Evolutionary conservation across 2,113 vertebrate species (phyloP), one percentile per base, ranked within the genome.

Genomic region (Apteryx owenii): DNA sequence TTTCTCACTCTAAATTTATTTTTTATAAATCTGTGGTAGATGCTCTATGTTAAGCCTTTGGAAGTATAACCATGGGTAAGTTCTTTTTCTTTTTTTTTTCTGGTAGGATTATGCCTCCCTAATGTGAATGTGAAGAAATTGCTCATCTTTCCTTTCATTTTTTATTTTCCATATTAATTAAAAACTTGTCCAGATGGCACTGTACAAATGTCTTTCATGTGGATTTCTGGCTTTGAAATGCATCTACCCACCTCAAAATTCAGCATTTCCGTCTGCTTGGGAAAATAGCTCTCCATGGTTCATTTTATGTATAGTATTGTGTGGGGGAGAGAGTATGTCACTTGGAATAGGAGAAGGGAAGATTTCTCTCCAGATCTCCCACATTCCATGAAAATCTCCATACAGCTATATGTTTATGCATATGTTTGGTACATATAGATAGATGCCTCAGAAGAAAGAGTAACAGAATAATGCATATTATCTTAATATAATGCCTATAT

Each of bases 171-270:
- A 85, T 6, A 1, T 94, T 95, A 94, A 96, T 95, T 96, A 95
- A 97, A 96, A 95, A 75, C 38, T 91, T 90, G 91, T 78, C 95
- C 94, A 97, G 96, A 96, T 97, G 96, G 95, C 88, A 94, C 54
- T 65, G 79, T 65, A 91, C 93, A 95, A 94, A 91, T 95, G 89
- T 84, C 76, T 95, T 84, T 82, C 87, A 60, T 88, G 89, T 65
- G 94, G 87, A 94, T 88, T 96, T 88, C 71, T 96, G 93, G 89
- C 93, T 96, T 94, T 91, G 91, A 95, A 95, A 96, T 81, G 56
- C 64, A 91, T 54, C 79, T 88, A 82, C 84, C 86, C 81, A 93
- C 71, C 91, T 91, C 89, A 88, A 91, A 91, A 89, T 31, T 80
- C 87, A 96, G 84, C 19, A 68, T 81, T 95, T 95, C 87, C 22